These are phyloP conservation scores for Drosophila rellima DNA, from an alignment of 2,888 invertebrate species.

Conservation along the genomic window DNA sequence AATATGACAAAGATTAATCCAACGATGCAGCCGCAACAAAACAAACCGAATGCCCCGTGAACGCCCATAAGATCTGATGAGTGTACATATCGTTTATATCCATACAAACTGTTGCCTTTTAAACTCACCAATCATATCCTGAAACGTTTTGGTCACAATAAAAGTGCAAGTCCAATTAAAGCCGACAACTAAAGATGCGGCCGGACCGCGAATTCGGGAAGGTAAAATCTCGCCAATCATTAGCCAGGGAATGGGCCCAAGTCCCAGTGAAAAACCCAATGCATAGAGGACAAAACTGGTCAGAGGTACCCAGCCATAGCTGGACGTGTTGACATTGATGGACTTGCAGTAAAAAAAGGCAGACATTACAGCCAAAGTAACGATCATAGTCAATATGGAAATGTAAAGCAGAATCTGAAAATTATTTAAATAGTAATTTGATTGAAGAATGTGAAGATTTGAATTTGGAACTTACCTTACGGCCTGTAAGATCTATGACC, in stretches of 20 bases:
- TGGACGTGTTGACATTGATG: conserved; percentile 85
- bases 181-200: conserved; percentile 91
- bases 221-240: conserved; percentile 91
- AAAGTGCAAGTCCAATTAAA: conserved; percentile 92
- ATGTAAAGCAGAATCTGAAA: conserved; percentile 87
- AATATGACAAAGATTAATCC: conserved; percentile 89
- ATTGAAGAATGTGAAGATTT: neutral
- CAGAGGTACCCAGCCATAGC: conserved; percentile 89
- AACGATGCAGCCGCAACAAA: conserved; percentile 88
- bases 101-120: neutral
- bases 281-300: conserved; percentile 90
- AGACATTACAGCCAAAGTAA: conserved; percentile 89
- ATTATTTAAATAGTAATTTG: neutral
- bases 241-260: conserved; percentile 92
- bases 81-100: neutral
- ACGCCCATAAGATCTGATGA: conserved; percentile 86
- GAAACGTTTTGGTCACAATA: conserved; percentile 90
- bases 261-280: conserved; percentile 91
- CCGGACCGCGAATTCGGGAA: conserved; percentile 90
- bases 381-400: conserved; percentile 89
- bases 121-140: conserved; percentile 47
- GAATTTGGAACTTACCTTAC: conserved; percentile 86
- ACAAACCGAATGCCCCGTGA: conserved; percentile 90
- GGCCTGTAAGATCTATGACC: conserved; percentile 91
- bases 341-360: conserved; percentile 87